Conservation (phyloP, 2,797 vertebrate species). For the Peromyscus attwateri region DNA sequence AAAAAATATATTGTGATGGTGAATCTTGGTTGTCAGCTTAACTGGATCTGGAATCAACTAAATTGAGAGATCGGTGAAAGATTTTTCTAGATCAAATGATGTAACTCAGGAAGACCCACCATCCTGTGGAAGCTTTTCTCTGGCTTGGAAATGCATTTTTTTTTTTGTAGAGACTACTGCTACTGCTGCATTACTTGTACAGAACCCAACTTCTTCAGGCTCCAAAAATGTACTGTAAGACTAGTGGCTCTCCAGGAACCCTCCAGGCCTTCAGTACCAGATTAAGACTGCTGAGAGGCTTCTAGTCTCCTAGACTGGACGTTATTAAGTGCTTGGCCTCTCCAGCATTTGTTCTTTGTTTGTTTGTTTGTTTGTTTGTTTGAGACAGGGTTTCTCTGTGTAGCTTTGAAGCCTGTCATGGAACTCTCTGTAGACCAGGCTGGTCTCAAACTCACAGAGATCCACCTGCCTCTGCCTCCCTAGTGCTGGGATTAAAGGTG, state of each 20-base stretch:
- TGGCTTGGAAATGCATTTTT: no score
- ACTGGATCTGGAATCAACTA: not conserved
- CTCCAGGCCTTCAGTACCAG: not conserved
- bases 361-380: no score
- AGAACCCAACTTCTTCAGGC: not conserved
- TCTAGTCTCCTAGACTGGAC: not conserved
- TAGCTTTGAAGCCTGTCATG: no score
- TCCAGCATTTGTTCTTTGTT: not conserved
- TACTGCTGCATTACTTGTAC: not conserved
- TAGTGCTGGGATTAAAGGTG: no score
- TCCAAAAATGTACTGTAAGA: not conserved
- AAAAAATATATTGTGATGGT: not conserved
- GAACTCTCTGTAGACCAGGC: no score
- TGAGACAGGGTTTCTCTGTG: no score
- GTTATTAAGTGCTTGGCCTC: not conserved
- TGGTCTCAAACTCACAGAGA: no score
- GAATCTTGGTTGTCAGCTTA: not conserved
- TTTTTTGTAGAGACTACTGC: not conserved
- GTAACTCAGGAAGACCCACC: not conserved
- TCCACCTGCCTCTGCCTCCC: no score
- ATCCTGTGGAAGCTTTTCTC: not conserved
- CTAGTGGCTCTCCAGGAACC: not conserved
- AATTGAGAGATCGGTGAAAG: not conserved
- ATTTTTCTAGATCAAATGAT: not conserved
- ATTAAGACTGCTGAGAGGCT: not conserved